Base-by-base conservation (phyloP, 2,888 invertebrate species). In the Dryomyza anilis region DNA sequence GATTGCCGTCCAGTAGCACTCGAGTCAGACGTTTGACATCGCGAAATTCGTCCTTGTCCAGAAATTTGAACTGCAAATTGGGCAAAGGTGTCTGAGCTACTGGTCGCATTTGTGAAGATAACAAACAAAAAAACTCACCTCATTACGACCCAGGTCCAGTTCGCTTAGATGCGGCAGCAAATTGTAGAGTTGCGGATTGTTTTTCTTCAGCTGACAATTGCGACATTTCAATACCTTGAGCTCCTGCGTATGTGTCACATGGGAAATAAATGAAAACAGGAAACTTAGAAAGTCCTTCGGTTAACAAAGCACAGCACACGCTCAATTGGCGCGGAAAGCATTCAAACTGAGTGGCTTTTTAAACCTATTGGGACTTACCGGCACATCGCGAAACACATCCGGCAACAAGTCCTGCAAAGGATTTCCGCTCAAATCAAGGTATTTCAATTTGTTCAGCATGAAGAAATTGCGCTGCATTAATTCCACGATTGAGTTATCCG, bases 121-220 rank as follows among this genome's bases (percentile, higher is more conserved):
- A n/a, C n/a, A n/a, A n/a, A n/a, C n/a, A n/a, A n/a, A n/a, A n/a
- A n/a, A n/a, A 39, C 69, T 74, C 74, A 83, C 83, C 80, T 86
- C 86, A 84, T 93, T 93, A 78, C 91, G 87, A 46, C 92, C 91
- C 73, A 93, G 84, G 83, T 93, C 93, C 73, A 93, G 83, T 78
- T 90, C 89, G 72, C 87, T 87, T 68, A 93, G 85, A 77, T 88
- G 88, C 68, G 91, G 87, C 74, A 91, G 86, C 74, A 92, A 86
- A 79, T 91, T 89, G 84, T 92, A 93, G 74, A 93, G 87, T 79
- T 91, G 90, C 10, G 91, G 89, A 84, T 93, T 93, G 74, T 93
- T 88, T 80, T 90, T 87, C 74, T 87, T 86, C 71, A 94, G 83
- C 64, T 87, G 86, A 82, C 93, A 94, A 70, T 86, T 85, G 71